Evolutionary conservation across 1,140 invertebrate genomes (phyloP).

Genomic region (Diabrotica virgifera): DNA sequence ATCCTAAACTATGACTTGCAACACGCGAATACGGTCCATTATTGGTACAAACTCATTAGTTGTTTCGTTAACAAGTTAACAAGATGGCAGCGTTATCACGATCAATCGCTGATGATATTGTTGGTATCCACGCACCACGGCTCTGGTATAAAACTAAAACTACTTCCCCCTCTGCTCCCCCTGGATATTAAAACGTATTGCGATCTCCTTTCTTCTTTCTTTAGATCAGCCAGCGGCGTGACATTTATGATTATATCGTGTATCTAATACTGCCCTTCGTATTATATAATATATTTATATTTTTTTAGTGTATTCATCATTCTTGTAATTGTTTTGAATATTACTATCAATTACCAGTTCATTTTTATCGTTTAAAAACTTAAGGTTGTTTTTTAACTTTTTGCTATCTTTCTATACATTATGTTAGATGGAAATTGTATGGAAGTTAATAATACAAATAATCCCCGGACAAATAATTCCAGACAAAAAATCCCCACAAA

Average conservation of each 20-base stretch:
- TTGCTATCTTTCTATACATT: too few species aligned
- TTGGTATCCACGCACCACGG: slow-evolving; percentile 42
- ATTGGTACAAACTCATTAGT: slow-evolving; percentile 46
- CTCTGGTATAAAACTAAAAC: slow-evolving; percentile 20
- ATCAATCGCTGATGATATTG: slow-evolving; percentile 43
- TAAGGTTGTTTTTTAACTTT: too few species aligned
- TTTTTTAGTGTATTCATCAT: too few species aligned
- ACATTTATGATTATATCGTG: background rate
- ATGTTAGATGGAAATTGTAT: too few species aligned
- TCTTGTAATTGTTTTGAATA: too few species aligned
- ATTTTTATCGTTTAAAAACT: too few species aligned
- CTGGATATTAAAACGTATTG: slow-evolving; percentile 20
- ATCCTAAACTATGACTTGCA: slow-evolving; percentile 42
- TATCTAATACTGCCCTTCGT: too few species aligned
- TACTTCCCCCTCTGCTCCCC: slow-evolving; percentile 17
- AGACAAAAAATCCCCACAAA: too few species aligned
- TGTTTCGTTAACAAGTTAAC: slow-evolving; percentile 49
- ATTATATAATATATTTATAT: too few species aligned
- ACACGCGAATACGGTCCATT: slow-evolving; percentile 39
- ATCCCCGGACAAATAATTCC: too few species aligned
- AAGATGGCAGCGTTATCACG: slow-evolving; percentile 47
- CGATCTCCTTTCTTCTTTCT: slow-evolving; percentile 6
- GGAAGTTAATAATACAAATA: too few species aligned
- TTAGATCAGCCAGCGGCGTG: slow-evolving; percentile 4
- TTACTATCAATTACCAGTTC: too few species aligned